Evolutionary conservation across 2,113 vertebrate genomes (phyloP).

Genomic region (Prionailurus bengalensis): DNA sequence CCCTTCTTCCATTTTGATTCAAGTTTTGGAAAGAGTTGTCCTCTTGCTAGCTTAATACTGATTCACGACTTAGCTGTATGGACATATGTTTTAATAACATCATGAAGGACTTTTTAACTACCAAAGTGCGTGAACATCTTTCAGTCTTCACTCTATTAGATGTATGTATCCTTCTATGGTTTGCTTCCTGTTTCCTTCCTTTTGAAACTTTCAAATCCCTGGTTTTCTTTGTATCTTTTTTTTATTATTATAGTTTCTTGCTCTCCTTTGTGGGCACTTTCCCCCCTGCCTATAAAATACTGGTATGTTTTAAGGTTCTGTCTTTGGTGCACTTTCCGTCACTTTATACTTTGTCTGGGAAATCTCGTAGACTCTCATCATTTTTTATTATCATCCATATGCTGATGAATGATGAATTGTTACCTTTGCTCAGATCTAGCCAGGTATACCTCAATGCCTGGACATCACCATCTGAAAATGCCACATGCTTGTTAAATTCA

Average conservation of each 20-base stretch:
- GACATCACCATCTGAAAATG: not conserved
- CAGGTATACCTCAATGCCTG: not conserved
- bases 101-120: slow-evolving; percentile 31
- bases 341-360: not conserved
- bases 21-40: not conserved
- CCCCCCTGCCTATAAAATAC: not conserved
- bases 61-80: not conserved
- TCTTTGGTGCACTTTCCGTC: not conserved
- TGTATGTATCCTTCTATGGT: not conserved
- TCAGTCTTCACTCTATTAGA: not conserved
- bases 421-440: not conserved
- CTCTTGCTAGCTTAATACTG: not conserved
- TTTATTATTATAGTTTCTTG: not conserved
- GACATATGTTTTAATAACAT: slow-evolving; percentile 48
- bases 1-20: not conserved
- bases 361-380: not conserved
- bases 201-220: slow-evolving; percentile 35
- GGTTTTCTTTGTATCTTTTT: slow-evolving; percentile 24
- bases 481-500: not conserved
- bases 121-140: not conserved
- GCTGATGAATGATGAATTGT: not conserved
- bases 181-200: slow-evolving; percentile 55
- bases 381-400: not conserved
- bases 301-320: not conserved
- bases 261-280: not conserved